Base-by-base conservation (phyloP, 2,888 invertebrate genomes). In the Linnaemya vulpina region DNA sequence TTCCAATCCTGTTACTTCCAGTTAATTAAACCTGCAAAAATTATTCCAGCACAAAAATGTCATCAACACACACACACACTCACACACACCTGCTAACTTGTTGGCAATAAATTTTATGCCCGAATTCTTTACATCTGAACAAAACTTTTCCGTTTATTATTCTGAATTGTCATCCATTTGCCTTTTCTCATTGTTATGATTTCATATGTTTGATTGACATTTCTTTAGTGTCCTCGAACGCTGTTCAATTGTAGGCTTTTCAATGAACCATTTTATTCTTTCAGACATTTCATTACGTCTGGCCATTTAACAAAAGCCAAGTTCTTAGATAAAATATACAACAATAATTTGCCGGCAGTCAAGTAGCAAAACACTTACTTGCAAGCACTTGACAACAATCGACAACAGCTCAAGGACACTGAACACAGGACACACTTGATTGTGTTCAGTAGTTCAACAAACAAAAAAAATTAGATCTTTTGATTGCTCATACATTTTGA, bases 361-460 rank as follows among this genome's bases (percentile, higher is more conserved):
- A 49, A 58, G 46, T 35, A 17, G 40, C 15, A 22, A 17, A 58
- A 58, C 22, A 58, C 5, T 5, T 30, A 5, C 38, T 58, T 40
- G 22, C 53, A 38, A 20, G 38, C 49, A 68, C 38, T 68, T 58
- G n/a, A 30, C 46, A 76, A 46, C 68, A 68, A 49, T 46, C 46
- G 49, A 30, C 43, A 65, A 55, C 20, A 76, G 9, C 35, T 55
- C 43, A 77, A 77, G 67, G 51, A 11, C 58, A 38, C 60, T 68
- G 17, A 22, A 9, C 25, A 43, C 25, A 43, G 35, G 17, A 40
- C 22, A 30, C 13, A 55, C 43, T 75, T 55, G 15, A 65, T 43
- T 43, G 13, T 43, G 9, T 55, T 53, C 43, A 30, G 22, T 38
- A 35, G 22, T 62, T 51, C n/a, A 74, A 30, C 30, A 30, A 30